Evolutionary conservation across 1,140 invertebrate genomes (phyloP).

Genomic region (Drosophila repleta): DNA sequence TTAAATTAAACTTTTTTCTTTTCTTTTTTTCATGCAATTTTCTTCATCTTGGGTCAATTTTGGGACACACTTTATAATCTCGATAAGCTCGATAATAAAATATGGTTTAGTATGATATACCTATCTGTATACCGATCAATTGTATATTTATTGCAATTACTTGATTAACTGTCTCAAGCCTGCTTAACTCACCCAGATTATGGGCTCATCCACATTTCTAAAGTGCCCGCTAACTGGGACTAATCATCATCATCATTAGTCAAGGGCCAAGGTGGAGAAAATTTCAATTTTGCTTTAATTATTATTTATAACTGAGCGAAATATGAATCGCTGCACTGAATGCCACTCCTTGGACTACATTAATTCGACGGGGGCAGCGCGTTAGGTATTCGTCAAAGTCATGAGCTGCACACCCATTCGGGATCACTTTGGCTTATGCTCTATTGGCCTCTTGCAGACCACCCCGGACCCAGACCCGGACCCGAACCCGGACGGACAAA

Average conservation of each 20-base stretch:
- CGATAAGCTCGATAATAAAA: no score
- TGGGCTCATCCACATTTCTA: slow-evolving; percentile 14
- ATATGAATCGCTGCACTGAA: slow-evolving; percentile 30
- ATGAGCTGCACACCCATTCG: slow-evolving; percentile 44
- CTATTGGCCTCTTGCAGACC: slow-evolving; percentile 32
- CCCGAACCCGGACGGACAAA: slow-evolving; percentile 4
- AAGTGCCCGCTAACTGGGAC: slow-evolving; percentile 19
- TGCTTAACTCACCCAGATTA: not conserved
- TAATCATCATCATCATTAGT: slow-evolving; percentile 34
- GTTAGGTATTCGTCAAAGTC: slow-evolving; percentile 37
- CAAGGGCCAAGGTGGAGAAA: slow-evolving; percentile 15
- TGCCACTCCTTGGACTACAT: slow-evolving; percentile 50
- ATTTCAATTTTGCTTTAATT: slow-evolving; percentile 48
- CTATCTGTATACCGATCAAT: no score
- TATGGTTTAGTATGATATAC: no score
- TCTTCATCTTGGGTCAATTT: no score
- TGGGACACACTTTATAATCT: no score
- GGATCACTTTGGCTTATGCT: slow-evolving; percentile 21
- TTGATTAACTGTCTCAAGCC: not conserved
- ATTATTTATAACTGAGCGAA: slow-evolving; percentile 42
- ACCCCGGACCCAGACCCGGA: slow-evolving; percentile 24
- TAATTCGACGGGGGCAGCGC: slow-evolving; percentile 27
- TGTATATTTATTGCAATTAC: no score
- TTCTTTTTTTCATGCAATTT: no score
- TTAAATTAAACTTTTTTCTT: no score